These are phyloP conservation scores for Dinothrombium tinctorium DNA, from an alignment of 1,140 invertebrate species.

Conservation along the genomic window DNA sequence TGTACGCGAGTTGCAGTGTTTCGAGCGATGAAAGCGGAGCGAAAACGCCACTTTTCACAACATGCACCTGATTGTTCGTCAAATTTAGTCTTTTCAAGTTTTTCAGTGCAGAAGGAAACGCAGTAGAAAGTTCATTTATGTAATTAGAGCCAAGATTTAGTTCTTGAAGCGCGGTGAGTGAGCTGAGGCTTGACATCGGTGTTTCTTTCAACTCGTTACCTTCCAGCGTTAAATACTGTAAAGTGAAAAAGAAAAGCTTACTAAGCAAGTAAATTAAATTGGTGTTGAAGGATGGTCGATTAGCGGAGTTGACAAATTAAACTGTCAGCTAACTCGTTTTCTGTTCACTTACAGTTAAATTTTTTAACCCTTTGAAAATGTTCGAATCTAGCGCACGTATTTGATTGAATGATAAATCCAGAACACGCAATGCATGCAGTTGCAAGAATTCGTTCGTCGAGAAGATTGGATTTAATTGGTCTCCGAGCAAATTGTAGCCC, in stretches of 20 bases:
- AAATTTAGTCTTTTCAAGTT: slow-evolving; percentile 42
- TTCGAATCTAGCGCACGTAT: slow-evolving; percentile 57
- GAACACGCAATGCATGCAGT: slow-evolving; percentile 31
- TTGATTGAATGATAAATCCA: slow-evolving; percentile 51
- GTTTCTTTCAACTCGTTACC: slow-evolving; percentile 44
- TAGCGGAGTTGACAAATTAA: no score
- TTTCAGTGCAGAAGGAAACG: slow-evolving; percentile 13
- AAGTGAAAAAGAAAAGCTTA: background rate
- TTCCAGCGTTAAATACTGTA: slow-evolving; percentile 49
- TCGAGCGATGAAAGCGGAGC: slow-evolving; percentile 35
- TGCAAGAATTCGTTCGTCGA: slow-evolving; percentile 54
- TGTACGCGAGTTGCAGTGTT: slow-evolving; percentile 42
- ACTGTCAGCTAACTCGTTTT: no score
- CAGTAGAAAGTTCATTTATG: slow-evolving; percentile 24
- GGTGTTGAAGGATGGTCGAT: no score
- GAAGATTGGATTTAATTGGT: slow-evolving; percentile 68
- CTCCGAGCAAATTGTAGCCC: slow-evolving; percentile 54
- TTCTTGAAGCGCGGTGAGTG: slow-evolving; percentile 39
- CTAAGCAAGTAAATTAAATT: background rate
- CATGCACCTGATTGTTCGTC: slow-evolving; percentile 42
- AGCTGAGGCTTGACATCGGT: slow-evolving; percentile 50
- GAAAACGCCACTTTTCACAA: slow-evolving; percentile 46
- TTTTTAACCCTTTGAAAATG: slow-evolving; percentile 49
- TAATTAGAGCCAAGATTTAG: slow-evolving; percentile 47
- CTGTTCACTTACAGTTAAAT: slow-evolving; percentile 36